These are phyloP conservation scores for Pissodes strobi DNA, from an alignment of 1,140 invertebrate genomes.

Conservation along the genomic window DNA sequence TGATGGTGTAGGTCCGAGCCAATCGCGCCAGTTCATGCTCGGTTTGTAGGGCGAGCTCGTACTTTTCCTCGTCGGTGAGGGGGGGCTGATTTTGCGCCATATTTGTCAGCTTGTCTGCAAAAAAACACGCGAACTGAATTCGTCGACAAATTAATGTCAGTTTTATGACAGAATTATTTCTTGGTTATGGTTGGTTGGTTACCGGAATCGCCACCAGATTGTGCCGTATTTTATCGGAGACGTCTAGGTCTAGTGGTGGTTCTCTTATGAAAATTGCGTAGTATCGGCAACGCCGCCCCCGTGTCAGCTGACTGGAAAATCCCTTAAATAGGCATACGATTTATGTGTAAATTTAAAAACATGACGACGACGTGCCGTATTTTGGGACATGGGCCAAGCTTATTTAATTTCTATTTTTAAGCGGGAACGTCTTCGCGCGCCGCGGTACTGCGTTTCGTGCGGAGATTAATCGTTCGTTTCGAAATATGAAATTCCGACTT, in stretches of 20 bases:
- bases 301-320: too few species aligned
- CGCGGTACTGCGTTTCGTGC: conserved; percentile 17
- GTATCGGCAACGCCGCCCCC: too few species aligned
- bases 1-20: conserved; percentile 61
- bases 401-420: conserved; percentile 21
- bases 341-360: conserved; percentile 12
- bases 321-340: conserved; percentile 18
- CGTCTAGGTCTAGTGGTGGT: background rate
- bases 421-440: conserved; percentile 7
- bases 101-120: too few species aligned
- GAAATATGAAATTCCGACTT: conserved; percentile 21
- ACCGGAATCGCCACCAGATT: background rate
- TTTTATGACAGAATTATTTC: background rate
- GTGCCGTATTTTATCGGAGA: background rate
- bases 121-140: too few species aligned
- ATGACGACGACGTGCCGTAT: conserved; percentile 7
- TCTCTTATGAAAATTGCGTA: background rate
- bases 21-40: conserved; percentile 68
- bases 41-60: conserved; percentile 69
- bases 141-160: conserved; percentile 2
- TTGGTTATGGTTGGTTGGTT: background rate
- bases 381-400: conserved; percentile 14
- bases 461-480: conserved; percentile 18
- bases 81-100: conserved; percentile 31
- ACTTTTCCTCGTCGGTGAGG: conserved; percentile 59